Base-by-base conservation (phyloP, 1,140 invertebrate species). In the Calephelis virginiensis region DNA sequence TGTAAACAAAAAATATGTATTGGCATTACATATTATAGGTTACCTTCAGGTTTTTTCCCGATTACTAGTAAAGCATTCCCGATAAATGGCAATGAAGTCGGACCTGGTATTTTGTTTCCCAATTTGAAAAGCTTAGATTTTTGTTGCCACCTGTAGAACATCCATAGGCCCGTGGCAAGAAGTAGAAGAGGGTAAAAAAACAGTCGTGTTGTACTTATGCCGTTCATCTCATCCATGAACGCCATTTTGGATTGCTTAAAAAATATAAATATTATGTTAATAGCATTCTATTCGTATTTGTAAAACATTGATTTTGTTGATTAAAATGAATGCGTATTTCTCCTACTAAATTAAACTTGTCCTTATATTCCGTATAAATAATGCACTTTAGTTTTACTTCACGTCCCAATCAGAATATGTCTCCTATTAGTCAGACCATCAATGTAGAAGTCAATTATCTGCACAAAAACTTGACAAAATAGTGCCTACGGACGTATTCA, bases 41-140 rank as follows among this genome's bases (percentile, higher is more conserved):
- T 79, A 92, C 92, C 80, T 12, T 92, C 85, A 38, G 94, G 93
- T 59, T 89, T 82, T 38, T 93, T 78, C 1, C 92, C 92, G 0
- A 93, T 11, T 0, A 82, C 90, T 38, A 93, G 7, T 6, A 94
- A 83, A 0, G 92, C 92, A 74, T 94, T 94, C 43, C 94, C 94
- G 50, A 95, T 75, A 40, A 95, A 75, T 0, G 94, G 94, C 9
- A 94, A 8, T 0, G 85, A 71, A 8, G 74, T 67, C 1, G 93
- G 93, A 40, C 90, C 90, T 0, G 93, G 93, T 10, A 93, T 75
- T 68, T 90, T 91, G 63, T 91, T 90, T 5, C 92, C 92, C 76
- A 93, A 67, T 64, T 76, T 85, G 64, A 80, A 80, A 7, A 86
- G 38, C 49, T 76, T 83, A 0, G 85, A 83, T 60, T 84, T 79